These are phyloP conservation scores for Spea hammondii DNA, from an alignment of 2,797 vertebrate species.

Conservation along the genomic window DNA sequence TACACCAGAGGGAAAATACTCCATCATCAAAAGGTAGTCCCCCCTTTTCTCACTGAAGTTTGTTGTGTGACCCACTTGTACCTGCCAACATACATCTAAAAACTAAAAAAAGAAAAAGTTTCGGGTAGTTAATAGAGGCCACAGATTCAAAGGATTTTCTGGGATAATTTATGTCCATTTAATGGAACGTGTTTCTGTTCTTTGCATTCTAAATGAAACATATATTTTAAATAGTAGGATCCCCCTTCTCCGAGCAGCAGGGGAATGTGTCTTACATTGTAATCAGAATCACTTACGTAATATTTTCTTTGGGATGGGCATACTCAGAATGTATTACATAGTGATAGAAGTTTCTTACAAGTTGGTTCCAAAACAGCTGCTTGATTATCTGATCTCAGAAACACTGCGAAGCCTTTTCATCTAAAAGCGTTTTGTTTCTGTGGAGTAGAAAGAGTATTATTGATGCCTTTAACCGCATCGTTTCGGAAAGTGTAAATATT, in stretches of 20 bases:
- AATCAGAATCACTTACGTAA: slow-evolving; percentile 68
- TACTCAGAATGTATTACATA: slow-evolving; percentile 61
- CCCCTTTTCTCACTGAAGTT: slow-evolving; percentile 6
- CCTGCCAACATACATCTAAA: slow-evolving; percentile 34
- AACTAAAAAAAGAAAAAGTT: slow-evolving; percentile 24
- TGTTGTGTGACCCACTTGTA: background rate
- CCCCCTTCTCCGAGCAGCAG: slow-evolving; percentile 58
- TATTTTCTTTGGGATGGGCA: slow-evolving; percentile 63
- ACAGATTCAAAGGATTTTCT: slow-evolving; percentile 48
- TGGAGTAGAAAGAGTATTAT: slow-evolving; percentile 23
- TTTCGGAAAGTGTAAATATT: slow-evolving; percentile 23
- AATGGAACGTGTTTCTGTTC: slow-evolving; percentile 66
- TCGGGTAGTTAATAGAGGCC: slow-evolving; percentile 29
- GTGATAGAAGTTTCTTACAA: slow-evolving; percentile 53
- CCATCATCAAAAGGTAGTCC: slow-evolving; percentile 14
- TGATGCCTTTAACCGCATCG: slow-evolving; percentile 6
- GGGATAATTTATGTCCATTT: slow-evolving; percentile 63
- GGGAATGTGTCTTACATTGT: slow-evolving; percentile 56
- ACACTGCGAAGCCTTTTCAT: slow-evolving; percentile 8
- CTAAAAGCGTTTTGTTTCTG: slow-evolving; percentile 35
- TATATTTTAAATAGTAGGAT: slow-evolving; percentile 63
- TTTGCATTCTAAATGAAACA: slow-evolving; percentile 61
- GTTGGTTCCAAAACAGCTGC: slow-evolving; percentile 47
- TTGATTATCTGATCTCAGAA: slow-evolving; percentile 53
- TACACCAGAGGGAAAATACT: slow-evolving; percentile 31